These are phyloP conservation scores for Lucifuga dentata DNA, from an alignment of 2,113 vertebrate genomes.

Conservation along the genomic window DNA sequence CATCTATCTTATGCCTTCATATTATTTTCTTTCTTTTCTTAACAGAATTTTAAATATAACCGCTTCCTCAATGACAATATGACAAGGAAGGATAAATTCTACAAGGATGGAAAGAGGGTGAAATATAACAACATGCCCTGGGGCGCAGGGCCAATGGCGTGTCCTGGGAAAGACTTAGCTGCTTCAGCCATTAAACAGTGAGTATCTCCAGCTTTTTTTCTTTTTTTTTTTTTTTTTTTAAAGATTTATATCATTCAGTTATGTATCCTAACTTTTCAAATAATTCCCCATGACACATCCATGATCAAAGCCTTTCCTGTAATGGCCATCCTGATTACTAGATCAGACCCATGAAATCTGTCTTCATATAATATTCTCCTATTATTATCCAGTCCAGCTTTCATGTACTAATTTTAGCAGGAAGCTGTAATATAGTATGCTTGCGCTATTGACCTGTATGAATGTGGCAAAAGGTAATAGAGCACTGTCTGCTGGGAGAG, in stretches of 20 bases:
- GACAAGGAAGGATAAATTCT: constrained; percentile 82
- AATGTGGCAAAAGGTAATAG: constrained; percentile 3
- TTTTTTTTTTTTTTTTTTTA: neutral
- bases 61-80: constrained; percentile 84
- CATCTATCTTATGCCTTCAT: neutral
- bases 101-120: constrained; percentile 80
- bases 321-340: constrained; percentile 44
- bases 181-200: constrained; percentile 84
- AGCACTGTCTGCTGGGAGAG: neutral
- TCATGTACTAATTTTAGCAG: constrained; percentile 39
- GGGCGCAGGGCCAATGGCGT: constrained; percentile 83
- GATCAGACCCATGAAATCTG: constrained; percentile 24
- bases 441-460: constrained; percentile 6
- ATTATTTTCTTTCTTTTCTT: neutral
- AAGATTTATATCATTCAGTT: constrained; percentile 11
- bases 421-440: constrained; percentile 16
- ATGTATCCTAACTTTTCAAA: constrained; percentile 13
- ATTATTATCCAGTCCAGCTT: constrained; percentile 37
- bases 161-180: constrained; percentile 79
- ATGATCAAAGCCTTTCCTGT: constrained; percentile 44
- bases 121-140: constrained; percentile 84
- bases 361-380: constrained; percentile 15
- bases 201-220: constrained; percentile 52
- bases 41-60: constrained; percentile 84
- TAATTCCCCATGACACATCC: neutral